Evolutionary conservation across 2,888 invertebrate species (phyloP), one percentile per base, ranked within the genome.

Genomic region (Tiliacea citrago): DNA sequence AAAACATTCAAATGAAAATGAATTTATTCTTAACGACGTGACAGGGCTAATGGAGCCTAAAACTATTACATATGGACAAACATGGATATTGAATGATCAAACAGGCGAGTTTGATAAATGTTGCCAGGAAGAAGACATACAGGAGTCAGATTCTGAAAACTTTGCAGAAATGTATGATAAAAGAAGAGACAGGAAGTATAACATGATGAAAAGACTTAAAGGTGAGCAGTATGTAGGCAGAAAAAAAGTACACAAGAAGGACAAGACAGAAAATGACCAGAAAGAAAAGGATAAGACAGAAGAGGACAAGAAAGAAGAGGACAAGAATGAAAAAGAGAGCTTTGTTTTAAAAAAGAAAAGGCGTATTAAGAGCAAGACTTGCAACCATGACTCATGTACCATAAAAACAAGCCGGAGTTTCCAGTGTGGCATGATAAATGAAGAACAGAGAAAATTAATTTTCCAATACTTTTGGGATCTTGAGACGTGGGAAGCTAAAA

Each of bases 401-500:
- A 21, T 39, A 45, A 62, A 62, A 24, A 39, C 62, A 62, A 45
- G 18, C 42, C 35, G 62, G 62, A 62, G 39, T 62, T 62, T 62
- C 39, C 18, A 39, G 62, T 62, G 62, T 42, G 62, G 62, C n/a
- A 39, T 39, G 35, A 18, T 62, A 62, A 62, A 39, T 62, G 62
- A 62, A 62, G 45, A 62, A 62, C 62, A 47, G 24, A 47, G 62
- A 62, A 24, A 45, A 62, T 21, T 16, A 42, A 62, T 45, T 62
- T 62, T 62, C n/a, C n/a, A n/a, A 58, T 62, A 62, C 39, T 62
- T n/a, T 39, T 62, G 62, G 62, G 39, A 63, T 24, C 39, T 62
- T 39, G 62, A 62, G n/a, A 62, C 62, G 39, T 62, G 62, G 62
- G 62, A 62, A 39, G 62, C 62, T 39, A 62, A 62, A 62, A 62